A percentile compares a stretch with the other conserved stretches of the same genome.
phyloP scores from a whole-genome alignment of 2,797 vertebrate species.

The Malurus leucopterus region DNA sequence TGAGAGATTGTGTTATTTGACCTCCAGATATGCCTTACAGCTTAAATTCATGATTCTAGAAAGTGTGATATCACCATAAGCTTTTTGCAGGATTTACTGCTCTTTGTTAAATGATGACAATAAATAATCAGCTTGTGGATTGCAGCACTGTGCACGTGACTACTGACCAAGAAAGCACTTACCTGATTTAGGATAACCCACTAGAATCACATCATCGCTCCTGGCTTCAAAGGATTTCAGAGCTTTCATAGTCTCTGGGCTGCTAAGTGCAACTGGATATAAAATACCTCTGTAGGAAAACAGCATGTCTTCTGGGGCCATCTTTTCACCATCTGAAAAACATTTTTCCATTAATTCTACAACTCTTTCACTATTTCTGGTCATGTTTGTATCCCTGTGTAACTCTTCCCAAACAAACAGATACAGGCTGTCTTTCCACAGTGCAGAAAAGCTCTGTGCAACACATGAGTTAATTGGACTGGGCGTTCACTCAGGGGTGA shows the following conservation, averaged over 20 bases:
- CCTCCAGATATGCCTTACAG: neutral
- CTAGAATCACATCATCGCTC: constrained; percentile 70
- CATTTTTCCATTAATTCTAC: neutral
- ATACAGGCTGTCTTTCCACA: neutral
- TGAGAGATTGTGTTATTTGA: neutral
- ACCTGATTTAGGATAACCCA: constrained; percentile 80
- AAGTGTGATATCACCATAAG: neutral
- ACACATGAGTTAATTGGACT: fast-evolving
- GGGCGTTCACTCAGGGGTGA: neutral
- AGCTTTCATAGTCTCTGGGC: constrained; percentile 59
- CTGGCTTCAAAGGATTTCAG: constrained; percentile 64
- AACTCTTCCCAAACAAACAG: neutral
- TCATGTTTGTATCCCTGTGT: neutral
- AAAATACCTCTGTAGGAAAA: constrained; percentile 69
- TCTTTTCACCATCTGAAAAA: constrained; percentile 12
- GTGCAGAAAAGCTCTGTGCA: neutral
- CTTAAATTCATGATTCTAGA: neutral
- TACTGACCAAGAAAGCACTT: constrained; percentile 19
- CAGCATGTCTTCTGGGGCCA: constrained; percentile 61
- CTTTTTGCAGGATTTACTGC: neutral
- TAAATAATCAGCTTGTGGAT: neutral
- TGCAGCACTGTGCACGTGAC: neutral
- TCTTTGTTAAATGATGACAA: neutral
- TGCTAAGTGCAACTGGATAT: constrained; percentile 63
- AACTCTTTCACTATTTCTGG: neutral